phyloP scores from a whole-genome alignment of 1,140 invertebrate genomes.

The Drosophila kohkoa region DNA sequence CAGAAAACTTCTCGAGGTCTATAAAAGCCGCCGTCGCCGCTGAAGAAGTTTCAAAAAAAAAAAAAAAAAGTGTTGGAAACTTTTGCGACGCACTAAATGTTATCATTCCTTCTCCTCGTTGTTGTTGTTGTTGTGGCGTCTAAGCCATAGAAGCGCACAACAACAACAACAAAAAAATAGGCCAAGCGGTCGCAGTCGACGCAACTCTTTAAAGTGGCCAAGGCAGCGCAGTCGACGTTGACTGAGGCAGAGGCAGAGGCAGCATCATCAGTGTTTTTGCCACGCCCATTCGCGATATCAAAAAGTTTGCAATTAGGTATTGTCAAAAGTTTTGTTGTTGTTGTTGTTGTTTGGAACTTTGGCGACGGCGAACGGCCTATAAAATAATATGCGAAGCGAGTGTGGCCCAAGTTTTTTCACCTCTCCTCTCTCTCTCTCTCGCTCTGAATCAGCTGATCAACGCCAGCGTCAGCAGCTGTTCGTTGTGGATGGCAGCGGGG shows the following conservation, averaged over 20 bases:
- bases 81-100: conserved; percentile 82
- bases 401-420: conserved; percentile 52
- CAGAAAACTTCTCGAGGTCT: conserved; percentile 69
- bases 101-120: conserved; percentile 65
- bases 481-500: neutral
- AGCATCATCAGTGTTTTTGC: conserved; percentile 22
- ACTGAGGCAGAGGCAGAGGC: neutral
- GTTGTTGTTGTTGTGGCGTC: conserved; percentile 57
- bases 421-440: too few relatives aligned
- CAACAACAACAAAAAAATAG: conserved; percentile 52
- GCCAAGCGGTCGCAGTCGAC: conserved; percentile 45
- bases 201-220: conserved; percentile 72
- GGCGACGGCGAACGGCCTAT: conserved; percentile 70
- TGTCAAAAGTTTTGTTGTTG: conserved; percentile 75
- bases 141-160: conserved; percentile 54
- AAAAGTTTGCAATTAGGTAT: conserved; percentile 82
- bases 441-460: conserved; percentile 57
- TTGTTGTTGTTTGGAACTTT: conserved; percentile 69
- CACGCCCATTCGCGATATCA: conserved; percentile 54
- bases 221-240: neutral
- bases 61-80: conserved; percentile 61
- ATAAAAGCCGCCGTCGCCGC: conserved; percentile 60
- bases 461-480: conserved; percentile 32
- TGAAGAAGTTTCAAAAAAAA: conserved; percentile 62
- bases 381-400: conserved; percentile 62